Percentiles rank a stretch among this genome's conserved stretches.
Evolutionary conservation across 2,797 vertebrate genomes (phyloP).

Genomic region (Myiotriccus ornatus): DNA sequence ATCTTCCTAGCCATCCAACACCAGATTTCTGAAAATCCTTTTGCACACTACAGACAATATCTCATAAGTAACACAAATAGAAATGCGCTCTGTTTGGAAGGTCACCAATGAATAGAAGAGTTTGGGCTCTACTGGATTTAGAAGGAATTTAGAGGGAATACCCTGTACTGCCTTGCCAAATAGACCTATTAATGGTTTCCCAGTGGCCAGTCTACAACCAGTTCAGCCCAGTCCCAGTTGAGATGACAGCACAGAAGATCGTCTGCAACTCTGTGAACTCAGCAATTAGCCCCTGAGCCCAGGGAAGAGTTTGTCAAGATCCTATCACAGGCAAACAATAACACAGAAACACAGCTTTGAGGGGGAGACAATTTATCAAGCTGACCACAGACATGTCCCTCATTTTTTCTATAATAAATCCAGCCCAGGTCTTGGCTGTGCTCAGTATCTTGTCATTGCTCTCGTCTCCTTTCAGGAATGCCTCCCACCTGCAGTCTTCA

Average conservation of each 20-base stretch:
- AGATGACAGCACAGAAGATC: neutral
- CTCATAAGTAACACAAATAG: neutral
- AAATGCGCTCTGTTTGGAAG: neutral
- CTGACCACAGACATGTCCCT: conserved; percentile 52
- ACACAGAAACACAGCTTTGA: conserved; percentile 36
- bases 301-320: conserved; percentile 28
- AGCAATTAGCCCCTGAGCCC: conserved; percentile 37
- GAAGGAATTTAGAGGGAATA: neutral
- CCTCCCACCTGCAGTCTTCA: conserved; percentile 38
- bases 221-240: neutral
- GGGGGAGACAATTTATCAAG: conserved; percentile 50
- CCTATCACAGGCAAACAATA: neutral
- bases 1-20: neutral
- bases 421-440: conserved; percentile 33
- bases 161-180: neutral
- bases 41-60: neutral
- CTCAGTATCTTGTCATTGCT: conserved; percentile 44
- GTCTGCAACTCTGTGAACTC: conserved; percentile 8
- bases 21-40: neutral
- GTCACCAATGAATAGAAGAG: neutral
- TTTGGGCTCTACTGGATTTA: neutral
- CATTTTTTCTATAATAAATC: conserved; percentile 60
- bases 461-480: neutral
- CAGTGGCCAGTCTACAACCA: neutral
- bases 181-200: neutral